phyloP scores from a whole-genome alignment of 2,113 vertebrate genomes.

The Trachemys scripta region DNA sequence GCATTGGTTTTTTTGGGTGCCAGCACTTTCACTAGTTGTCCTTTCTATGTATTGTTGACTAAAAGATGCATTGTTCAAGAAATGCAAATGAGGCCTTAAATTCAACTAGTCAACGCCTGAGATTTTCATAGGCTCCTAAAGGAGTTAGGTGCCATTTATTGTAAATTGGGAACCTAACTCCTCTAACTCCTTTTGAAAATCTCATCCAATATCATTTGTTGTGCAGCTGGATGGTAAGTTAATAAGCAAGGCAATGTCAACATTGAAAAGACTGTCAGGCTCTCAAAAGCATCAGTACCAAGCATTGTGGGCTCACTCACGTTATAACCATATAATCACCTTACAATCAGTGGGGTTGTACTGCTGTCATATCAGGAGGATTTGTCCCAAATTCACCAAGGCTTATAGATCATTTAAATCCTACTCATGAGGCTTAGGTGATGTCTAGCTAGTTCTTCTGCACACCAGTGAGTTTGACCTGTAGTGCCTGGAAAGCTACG shows the following conservation, averaged over 20 bases:
- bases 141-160: accelerated
- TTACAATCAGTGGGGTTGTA: neutral
- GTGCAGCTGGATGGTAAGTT: neutral
- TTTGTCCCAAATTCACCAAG: neutral
- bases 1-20: neutral
- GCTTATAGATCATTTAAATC: neutral
- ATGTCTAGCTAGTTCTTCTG: neutral
- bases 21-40: neutral
- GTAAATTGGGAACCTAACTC: neutral
- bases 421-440: neutral
- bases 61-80: accelerated
- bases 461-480: neutral
- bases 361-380: neutral
- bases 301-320: neutral
- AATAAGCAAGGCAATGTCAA: neutral
- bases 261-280: neutral
- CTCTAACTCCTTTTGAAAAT: neutral
- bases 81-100: neutral
- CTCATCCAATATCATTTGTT: neutral
- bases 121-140: neutral
- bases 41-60: accelerated
- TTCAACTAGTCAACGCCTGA: accelerated
- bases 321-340: accelerated
- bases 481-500: neutral
- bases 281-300: accelerated